Evolutionary conservation across 2,888 invertebrate genomes (phyloP).

Genomic region (Horisme vitalbata): DNA sequence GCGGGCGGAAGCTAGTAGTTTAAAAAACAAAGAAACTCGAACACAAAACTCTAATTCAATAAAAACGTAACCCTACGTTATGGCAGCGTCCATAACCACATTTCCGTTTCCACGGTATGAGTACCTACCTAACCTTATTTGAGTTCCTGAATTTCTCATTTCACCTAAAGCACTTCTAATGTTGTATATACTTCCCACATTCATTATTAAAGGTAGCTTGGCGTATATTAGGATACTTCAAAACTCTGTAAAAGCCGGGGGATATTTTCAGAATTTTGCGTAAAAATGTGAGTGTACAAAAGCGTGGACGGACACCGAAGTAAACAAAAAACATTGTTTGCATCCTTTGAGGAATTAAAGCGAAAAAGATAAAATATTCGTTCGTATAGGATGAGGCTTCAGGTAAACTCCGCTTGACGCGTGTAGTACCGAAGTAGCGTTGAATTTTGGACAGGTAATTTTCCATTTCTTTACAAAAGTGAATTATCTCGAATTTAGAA

Average conservation of each 20-base stretch:
- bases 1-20: too few species aligned
- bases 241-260: slow-evolving; percentile 8
- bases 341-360: slow-evolving; percentile 18
- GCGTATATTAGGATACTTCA: slow-evolving; percentile 6
- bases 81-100: too few species aligned
- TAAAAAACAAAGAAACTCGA: too few species aligned
- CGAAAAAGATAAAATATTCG: not conserved
- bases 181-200: slow-evolving; percentile 2
- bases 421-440: too few species aligned
- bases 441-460: too few species aligned
- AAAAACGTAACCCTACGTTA: too few species aligned
- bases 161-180: not conserved
- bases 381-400: not conserved
- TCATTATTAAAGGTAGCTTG: not conserved
- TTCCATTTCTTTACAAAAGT: too few species aligned
- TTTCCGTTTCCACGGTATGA: not conserved
- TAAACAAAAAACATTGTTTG: slow-evolving; percentile 26
- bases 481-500: too few species aligned
- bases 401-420: not conserved
- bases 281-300: slow-evolving; percentile 14
- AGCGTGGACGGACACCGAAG: slow-evolving; percentile 10
- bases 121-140: not conserved
- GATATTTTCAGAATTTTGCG: slow-evolving; percentile 7
- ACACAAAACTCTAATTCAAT: not conserved
- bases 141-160: not conserved